These are phyloP conservation scores for Teinopalpus imperialis DNA, from an alignment of 2,888 invertebrate genomes.

Conservation along the genomic window DNA sequence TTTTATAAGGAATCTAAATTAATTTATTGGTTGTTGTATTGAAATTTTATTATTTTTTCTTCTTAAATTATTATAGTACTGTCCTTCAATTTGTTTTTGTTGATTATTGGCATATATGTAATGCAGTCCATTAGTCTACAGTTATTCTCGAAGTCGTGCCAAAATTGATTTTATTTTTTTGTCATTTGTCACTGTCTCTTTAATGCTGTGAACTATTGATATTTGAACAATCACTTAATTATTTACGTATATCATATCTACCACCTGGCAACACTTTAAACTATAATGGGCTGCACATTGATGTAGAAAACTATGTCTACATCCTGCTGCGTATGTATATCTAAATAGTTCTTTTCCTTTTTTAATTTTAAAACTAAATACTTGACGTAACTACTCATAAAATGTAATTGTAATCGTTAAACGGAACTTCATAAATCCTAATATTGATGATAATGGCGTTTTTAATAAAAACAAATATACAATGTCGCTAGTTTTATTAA, in stretches of 20 bases:
- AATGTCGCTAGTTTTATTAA: conserved; percentile 74
- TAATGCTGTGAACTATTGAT: not conserved
- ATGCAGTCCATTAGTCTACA: conserved; percentile 66
- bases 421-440: conserved; percentile 82
- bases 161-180: conserved; percentile 58
- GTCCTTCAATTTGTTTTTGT: conserved; percentile 61
- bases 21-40: conserved; percentile 82
- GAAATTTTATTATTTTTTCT: conserved; percentile 57
- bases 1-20: conserved; percentile 81
- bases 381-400: conserved; percentile 79
- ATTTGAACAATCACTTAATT: not conserved
- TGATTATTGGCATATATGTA: conserved; percentile 67
- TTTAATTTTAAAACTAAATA: conserved; percentile 69
- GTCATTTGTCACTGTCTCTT: conserved; percentile 42
- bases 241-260: not conserved
- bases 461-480: conserved; percentile 81
- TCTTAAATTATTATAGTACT: conserved; percentile 73
- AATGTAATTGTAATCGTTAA: conserved; percentile 79
- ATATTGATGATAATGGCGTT: conserved; percentile 82
- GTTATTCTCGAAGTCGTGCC: conserved; percentile 52
- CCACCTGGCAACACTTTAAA: conserved; percentile 3
- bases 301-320: conserved; percentile 29
- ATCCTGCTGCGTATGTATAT: conserved; percentile 33
- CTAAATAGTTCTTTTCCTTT: conserved; percentile 64
- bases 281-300: conserved; percentile 44